These are phyloP conservation scores for Hapalemur alaotrensis DNA, from an alignment of 2,797 vertebrate species.

Conservation along the genomic window DNA sequence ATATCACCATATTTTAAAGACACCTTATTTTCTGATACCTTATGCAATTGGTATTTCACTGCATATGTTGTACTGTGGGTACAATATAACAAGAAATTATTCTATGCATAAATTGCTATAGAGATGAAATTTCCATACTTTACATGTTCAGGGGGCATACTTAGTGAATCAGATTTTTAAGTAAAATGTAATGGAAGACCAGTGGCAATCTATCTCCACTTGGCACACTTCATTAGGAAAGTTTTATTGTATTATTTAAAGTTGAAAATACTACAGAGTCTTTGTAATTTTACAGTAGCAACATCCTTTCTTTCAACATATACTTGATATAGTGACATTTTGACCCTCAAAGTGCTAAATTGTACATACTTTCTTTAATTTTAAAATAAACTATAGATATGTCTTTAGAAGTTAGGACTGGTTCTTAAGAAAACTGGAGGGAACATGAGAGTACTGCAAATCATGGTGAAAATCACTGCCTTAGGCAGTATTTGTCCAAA, in stretches of 20 bases:
- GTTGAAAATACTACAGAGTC: neutral
- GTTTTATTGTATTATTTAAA: conserved; percentile 33
- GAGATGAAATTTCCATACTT: neutral
- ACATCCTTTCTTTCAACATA: neutral
- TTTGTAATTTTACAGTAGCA: neutral
- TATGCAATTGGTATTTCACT: neutral
- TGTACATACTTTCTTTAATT: conserved; percentile 27
- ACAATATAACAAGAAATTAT: neutral
- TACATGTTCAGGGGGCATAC: neutral
- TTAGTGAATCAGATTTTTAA: neutral
- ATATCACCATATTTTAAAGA: neutral
- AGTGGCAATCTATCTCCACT: neutral
- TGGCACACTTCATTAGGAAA: neutral
- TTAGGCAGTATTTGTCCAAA: neutral
- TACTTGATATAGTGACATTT: neutral
- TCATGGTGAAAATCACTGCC: neutral
- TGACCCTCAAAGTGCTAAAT: neutral
- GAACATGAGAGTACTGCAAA: neutral
- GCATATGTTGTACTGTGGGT: neutral
- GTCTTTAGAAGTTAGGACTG: neutral
- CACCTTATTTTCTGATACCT: neutral
- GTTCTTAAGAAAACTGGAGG: neutral
- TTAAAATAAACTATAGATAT: neutral
- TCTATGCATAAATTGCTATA: neutral
- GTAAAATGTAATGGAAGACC: neutral